These are phyloP conservation scores for Emberiza fucata DNA, from an alignment of 2,113 vertebrate species.

Conservation along the genomic window DNA sequence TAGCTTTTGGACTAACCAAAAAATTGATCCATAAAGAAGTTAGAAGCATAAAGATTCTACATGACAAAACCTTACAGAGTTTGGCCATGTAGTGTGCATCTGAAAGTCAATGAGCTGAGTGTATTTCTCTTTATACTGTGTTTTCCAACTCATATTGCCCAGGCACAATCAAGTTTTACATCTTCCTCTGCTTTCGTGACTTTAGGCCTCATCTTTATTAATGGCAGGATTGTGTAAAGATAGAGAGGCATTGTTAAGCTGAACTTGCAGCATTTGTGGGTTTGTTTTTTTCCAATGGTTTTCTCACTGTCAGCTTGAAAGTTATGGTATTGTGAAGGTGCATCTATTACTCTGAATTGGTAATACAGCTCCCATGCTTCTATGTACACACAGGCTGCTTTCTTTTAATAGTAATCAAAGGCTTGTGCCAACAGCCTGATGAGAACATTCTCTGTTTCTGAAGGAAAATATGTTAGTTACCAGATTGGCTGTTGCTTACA, in stretches of 20 bases:
- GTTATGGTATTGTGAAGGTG: background rate
- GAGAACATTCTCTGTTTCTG: background rate
- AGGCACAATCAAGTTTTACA: background rate
- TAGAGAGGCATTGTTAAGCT: constrained; percentile 14
- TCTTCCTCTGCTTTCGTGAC: constrained; percentile 4
- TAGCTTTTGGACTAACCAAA: background rate
- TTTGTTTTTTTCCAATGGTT: background rate
- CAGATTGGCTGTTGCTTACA: background rate
- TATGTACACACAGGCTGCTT: background rate
- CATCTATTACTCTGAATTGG: background rate
- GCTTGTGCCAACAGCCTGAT: background rate
- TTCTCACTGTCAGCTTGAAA: background rate
- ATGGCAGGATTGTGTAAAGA: constrained; percentile 5
- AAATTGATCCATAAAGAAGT: background rate
- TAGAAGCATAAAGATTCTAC: background rate
- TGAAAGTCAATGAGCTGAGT: background rate
- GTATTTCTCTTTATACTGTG: background rate
- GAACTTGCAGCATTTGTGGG: background rate
- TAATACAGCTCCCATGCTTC: background rate
- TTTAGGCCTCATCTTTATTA: constrained; percentile 52
- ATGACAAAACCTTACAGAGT: background rate
- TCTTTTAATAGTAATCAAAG: background rate
- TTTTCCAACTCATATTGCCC: background rate
- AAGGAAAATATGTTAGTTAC: background rate
- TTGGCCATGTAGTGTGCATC: background rate